Base-by-base conservation (phyloP, 2,888 invertebrate genomes). In the Acanthosepion lycidas region DNA sequence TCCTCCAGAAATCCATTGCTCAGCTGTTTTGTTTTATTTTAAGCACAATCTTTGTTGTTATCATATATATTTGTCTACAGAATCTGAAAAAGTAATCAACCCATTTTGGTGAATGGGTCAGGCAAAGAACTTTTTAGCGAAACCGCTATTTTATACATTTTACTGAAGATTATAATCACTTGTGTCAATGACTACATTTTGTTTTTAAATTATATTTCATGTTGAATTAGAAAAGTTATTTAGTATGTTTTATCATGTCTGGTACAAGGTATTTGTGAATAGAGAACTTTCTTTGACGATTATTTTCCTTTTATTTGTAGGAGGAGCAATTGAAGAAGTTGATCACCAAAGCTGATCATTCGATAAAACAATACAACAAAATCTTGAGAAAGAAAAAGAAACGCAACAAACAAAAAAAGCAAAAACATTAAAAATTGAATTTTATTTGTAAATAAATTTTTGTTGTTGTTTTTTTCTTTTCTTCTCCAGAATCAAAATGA, bases 271-370 rank as follows among this genome's bases (percentile, higher is more conserved):
- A 59, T 6, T 20, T 23, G 20, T 59, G 20, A 6, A 23, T 23
- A 59, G 4, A 3, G 20, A 15, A 55, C 15, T 91, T 42, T 91
- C 33, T 49, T 49, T 92, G 42, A 42, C 2, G 1, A 42, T 42
- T 3, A 42, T 51, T 92, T 92, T 49, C 20, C 12, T 92, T 53
- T 49, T 49, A 15, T 51, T 93, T 93, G 15, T 93, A 93, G 93
- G 93, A 93, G 33, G 93, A 93, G 20, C 93, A 93, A 93, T 20
- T 93, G 93, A 93, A 93, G 93, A 93, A 93, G 15, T 53, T 93
- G n/a, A 93, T 93, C n/a, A 93, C 26, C 5, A 93, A 53, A 93
- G 93, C 93, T 51, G 51, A 93, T 49, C 49, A 93, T 18, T 93
- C 93, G 20, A 93, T 93, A 28, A 93, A 49, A 23, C 93, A 49